Conservation (phyloP, 2,888 invertebrate genomes). For the Globia sparganii region DNA sequence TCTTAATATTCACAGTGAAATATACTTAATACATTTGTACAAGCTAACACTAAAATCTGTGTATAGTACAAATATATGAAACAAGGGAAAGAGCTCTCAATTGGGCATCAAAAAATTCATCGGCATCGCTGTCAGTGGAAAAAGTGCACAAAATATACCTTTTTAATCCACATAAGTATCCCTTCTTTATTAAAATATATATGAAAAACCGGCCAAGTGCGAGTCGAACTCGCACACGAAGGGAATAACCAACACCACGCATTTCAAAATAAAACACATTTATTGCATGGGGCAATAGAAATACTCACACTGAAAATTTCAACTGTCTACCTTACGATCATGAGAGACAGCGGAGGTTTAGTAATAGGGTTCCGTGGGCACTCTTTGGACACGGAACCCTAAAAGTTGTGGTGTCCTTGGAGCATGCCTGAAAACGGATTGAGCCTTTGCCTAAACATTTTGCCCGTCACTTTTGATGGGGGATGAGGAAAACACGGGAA, state of each 20-base stretch:
- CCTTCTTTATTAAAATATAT: not conserved
- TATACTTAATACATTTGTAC: not conserved
- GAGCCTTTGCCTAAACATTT: slow-evolving; percentile 4
- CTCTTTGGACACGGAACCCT: not conserved
- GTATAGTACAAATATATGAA: not conserved
- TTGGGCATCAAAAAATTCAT: not conserved
- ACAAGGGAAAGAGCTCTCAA: not conserved
- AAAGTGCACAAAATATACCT: not conserved
- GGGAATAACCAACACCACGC: not conserved
- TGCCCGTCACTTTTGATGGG: slow-evolving; percentile 31
- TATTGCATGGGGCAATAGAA: not conserved
- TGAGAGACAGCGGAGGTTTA: too few species aligned
- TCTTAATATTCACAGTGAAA: too few species aligned
- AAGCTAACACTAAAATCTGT: not conserved
- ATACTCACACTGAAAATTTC: not conserved
- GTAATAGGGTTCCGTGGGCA: not conserved
- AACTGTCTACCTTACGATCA: not conserved
- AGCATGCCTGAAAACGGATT: slow-evolving; percentile 15
- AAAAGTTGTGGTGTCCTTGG: not conserved
- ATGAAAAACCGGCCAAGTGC: not conserved
- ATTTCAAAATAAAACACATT: not conserved
- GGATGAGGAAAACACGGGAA: slow-evolving; percentile 14
- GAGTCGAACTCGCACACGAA: not conserved
- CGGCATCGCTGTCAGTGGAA: not conserved
- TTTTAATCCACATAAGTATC: not conserved